phyloP scores from a whole-genome alignment of 1,140 invertebrate genomes.

The Orius insidiosus region DNA sequence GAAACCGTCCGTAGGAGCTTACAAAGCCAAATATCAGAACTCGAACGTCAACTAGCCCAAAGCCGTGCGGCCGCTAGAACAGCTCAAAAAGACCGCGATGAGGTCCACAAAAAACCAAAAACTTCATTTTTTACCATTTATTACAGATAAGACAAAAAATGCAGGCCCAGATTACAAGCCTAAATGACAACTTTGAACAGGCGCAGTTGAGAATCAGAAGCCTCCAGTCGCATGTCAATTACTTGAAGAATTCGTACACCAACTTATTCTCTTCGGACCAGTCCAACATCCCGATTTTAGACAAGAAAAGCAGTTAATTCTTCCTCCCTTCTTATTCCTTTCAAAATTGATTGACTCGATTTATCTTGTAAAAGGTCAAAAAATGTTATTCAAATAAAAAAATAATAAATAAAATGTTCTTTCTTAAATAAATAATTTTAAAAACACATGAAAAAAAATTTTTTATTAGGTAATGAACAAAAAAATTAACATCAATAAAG shows the following conservation, averaged over 20 bases:
- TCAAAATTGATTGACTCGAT: too few relatives aligned
- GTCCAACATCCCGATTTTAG: too few relatives aligned
- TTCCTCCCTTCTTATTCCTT: too few relatives aligned
- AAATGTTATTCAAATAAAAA: too few relatives aligned
- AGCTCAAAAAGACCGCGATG: conserved; percentile 45
- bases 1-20: conserved; percentile 38
- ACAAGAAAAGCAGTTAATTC: too few relatives aligned
- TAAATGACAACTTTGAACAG: conserved; percentile 47
- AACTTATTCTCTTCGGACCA: conserved; percentile 9
- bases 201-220: conserved; percentile 43
- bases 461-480: too few relatives aligned
- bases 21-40: conserved; percentile 42
- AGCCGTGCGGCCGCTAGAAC: conserved; percentile 39
- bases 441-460: too few relatives aligned
- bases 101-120: conserved; percentile 25
- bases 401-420: too few relatives aligned
- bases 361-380: too few relatives aligned
- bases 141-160: conserved; percentile 42
- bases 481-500: too few relatives aligned
- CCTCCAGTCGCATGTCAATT: conserved; percentile 42
- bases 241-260: conserved; percentile 34
- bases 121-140: not conserved
- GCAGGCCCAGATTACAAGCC: conserved; percentile 43
- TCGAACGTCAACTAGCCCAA: conserved; percentile 43
- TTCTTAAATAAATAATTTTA: too few relatives aligned